These are phyloP conservation scores for Lepus timidus DNA, from an alignment of 2,113 vertebrate species.

Conservation along the genomic window DNA sequence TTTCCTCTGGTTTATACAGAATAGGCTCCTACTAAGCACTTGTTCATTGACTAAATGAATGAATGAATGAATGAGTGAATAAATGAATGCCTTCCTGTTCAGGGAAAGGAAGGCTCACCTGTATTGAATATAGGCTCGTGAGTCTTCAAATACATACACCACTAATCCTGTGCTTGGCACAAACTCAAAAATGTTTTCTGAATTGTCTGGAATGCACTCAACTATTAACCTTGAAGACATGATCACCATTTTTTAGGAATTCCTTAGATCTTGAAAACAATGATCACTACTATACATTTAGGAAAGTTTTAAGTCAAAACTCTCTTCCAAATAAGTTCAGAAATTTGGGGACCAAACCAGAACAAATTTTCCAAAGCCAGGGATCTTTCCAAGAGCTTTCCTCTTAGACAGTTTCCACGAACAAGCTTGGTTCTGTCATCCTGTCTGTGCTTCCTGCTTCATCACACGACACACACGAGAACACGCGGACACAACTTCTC, in stretches of 20 bases:
- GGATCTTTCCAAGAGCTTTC: slow-evolving; percentile 6
- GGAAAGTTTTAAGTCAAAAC: neutral
- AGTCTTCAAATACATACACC: neutral
- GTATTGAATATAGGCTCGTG: neutral
- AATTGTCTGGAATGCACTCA: neutral
- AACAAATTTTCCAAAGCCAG: slow-evolving; percentile 61
- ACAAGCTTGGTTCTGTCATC: neutral
- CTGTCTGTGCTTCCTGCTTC: slow-evolving; percentile 57
- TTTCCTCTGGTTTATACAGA: neutral
- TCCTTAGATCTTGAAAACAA: neutral
- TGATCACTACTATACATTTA: neutral
- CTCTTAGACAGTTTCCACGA: neutral
- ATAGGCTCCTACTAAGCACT: neutral
- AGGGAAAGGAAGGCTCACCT: neutral
- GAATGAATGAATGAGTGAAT: neutral
- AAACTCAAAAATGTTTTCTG: slow-evolving; percentile 23
- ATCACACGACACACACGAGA: slow-evolving; percentile 84
- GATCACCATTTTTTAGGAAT: slow-evolving; percentile 31
- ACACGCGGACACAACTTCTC: slow-evolving; percentile 85
- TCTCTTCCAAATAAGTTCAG: slow-evolving; percentile 16
- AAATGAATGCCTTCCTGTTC: neutral
- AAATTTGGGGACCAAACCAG: slow-evolving; percentile 51
- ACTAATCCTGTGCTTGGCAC: neutral
- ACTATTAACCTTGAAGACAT: neutral
- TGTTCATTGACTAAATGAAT: neutral